Conservation (phyloP, 2,113 vertebrate genomes). For the Empidonax alnorum region DNA sequence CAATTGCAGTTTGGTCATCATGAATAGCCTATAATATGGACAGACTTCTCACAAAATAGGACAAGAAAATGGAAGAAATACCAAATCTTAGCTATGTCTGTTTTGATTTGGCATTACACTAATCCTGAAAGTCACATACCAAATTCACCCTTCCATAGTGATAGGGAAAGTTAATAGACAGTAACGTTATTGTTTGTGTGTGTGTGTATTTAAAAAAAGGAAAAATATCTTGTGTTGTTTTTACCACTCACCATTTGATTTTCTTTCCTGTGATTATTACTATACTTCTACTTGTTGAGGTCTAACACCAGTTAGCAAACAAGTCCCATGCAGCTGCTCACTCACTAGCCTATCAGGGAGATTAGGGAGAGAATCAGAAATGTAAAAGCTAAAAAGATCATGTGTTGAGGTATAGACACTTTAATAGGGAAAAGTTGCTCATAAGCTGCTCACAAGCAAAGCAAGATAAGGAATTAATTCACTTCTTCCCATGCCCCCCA, state of each 20-base stretch:
- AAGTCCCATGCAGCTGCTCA: accelerated
- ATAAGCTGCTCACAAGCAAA: background rate
- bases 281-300: background rate
- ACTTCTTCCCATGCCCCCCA: background rate
- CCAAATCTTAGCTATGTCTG: background rate
- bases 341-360: background rate
- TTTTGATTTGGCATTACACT: background rate
- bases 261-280: background rate
- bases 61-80: background rate
- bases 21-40: background rate
- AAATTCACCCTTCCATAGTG: background rate
- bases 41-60: background rate
- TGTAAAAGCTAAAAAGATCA: accelerated
- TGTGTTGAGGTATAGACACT: background rate
- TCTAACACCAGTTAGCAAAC: background rate
- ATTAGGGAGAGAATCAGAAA: background rate
- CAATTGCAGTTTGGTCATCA: background rate
- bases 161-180: background rate
- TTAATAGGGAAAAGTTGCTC: background rate
- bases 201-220: background rate
- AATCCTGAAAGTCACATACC: background rate
- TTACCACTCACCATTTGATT: background rate
- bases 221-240: background rate
- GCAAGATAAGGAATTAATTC: background rate
- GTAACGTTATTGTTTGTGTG: background rate